Conservation (phyloP, 1,140 invertebrate species). For the Bicyclus anynana region DNA sequence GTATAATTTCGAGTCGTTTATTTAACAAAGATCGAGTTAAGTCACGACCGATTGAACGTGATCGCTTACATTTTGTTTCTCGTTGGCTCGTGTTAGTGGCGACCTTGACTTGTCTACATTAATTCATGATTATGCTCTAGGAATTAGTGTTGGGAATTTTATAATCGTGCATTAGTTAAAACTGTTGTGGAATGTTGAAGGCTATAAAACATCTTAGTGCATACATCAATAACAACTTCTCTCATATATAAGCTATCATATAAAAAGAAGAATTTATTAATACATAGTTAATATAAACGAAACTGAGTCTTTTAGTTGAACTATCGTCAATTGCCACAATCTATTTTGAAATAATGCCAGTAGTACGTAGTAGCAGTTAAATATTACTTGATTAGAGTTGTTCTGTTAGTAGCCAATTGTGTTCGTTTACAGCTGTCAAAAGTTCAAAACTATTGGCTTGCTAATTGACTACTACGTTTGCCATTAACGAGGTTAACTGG, state of each 20-base stretch:
- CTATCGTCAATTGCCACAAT: background rate
- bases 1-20: constrained; percentile 22
- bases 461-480: constrained; percentile 64
- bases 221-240: too few relatives aligned
- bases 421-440: constrained; percentile 53
- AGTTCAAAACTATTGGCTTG: constrained; percentile 60
- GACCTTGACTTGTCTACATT: constrained; percentile 29
- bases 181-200: background rate
- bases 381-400: constrained; percentile 4
- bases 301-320: too few relatives aligned
- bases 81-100: constrained; percentile 23
- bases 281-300: too few relatives aligned
- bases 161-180: background rate
- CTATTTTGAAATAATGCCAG: background rate
- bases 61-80: constrained; percentile 22
- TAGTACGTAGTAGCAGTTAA: constrained; percentile 11
- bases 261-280: too few relatives aligned
- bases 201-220: background rate
- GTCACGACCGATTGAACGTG: constrained; percentile 32
- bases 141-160: background rate
- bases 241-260: too few relatives aligned
- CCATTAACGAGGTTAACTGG: constrained; percentile 66
- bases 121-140: constrained; percentile 10
- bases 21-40: constrained; percentile 28
- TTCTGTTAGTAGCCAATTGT: constrained; percentile 45